Percentiles rank a stretch among this genome's conserved stretches.
Conservation (phyloP, 2,113 vertebrate genomes). For the Melozone crissalis region DNA sequence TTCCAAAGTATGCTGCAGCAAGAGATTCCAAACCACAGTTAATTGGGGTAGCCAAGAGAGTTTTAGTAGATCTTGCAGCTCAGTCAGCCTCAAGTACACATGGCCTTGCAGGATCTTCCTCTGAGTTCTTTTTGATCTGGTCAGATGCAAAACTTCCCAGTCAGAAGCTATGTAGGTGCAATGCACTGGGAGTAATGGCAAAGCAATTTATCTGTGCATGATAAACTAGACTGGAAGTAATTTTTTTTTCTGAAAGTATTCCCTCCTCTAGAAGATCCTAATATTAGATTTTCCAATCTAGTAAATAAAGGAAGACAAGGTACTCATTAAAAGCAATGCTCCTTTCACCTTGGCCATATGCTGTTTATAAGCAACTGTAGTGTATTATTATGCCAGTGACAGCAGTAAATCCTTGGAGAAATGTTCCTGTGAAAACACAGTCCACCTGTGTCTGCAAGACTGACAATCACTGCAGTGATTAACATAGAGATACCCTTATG, state of each 20-base stretch:
- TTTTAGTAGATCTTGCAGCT: background rate
- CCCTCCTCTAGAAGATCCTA: background rate
- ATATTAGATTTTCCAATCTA: background rate
- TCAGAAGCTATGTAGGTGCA: background rate
- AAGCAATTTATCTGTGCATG: background rate
- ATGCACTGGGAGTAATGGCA: background rate
- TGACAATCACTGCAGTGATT: background rate
- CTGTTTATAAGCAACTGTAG: background rate
- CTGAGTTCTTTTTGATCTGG: background rate
- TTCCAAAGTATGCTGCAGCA: background rate
- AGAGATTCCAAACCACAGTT: background rate
- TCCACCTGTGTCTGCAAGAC: rapidly evolving
- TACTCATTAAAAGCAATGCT: background rate
- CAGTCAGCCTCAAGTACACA: background rate
- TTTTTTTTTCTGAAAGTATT: background rate
- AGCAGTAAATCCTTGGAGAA: background rate
- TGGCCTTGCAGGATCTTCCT: background rate
- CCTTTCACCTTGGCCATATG: background rate
- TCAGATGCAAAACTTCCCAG: background rate
- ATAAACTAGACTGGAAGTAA: background rate
- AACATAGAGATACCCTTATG: background rate
- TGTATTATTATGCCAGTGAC: background rate
- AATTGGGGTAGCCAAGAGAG: background rate
- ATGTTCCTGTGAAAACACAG: background rate
- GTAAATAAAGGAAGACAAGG: background rate